Conservation (phyloP, 2,888 invertebrate species). For the Leucoma salicis region DNA sequence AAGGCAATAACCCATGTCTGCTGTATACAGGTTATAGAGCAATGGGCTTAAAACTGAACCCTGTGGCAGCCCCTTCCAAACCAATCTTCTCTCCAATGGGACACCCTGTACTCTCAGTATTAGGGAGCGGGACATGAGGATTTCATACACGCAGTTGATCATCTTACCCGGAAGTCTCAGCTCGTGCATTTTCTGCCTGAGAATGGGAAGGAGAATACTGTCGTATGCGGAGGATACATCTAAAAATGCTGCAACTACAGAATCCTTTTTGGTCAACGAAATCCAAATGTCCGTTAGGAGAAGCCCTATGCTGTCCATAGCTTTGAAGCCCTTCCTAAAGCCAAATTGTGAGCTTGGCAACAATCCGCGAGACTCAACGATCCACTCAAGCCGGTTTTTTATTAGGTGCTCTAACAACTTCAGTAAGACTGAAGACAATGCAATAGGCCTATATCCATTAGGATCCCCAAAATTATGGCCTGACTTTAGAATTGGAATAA, state of each 20-base stretch:
- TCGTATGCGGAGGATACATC: neutral
- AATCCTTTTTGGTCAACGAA: neutral
- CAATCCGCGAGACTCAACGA: neutral
- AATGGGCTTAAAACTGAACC: neutral
- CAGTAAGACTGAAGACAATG: neutral
- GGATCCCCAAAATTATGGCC: neutral
- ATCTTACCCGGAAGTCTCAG: neutral
- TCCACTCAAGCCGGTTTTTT: neutral
- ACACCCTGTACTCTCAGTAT: neutral
- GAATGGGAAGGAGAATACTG: neutral
- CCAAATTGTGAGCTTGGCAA: neutral
- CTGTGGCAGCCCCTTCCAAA: neutral
- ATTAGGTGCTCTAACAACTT: too few species aligned
- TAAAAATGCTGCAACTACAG: neutral
- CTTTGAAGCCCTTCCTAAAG: too few species aligned
- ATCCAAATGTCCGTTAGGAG: too few species aligned
- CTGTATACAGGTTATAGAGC: neutral
- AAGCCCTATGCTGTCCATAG: too few species aligned
- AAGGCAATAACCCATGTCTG: neutral
- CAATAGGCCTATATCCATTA: neutral
- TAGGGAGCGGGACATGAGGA: neutral
- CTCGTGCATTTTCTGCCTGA: neutral
- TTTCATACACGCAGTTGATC: neutral
- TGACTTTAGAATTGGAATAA: neutral
- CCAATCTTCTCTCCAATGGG: neutral